A percentile compares a stretch with the other conserved stretches of the same genome.
Conservation (phyloP, 2,113 vertebrate species). For the Phalacrocorax pelagicus region DNA sequence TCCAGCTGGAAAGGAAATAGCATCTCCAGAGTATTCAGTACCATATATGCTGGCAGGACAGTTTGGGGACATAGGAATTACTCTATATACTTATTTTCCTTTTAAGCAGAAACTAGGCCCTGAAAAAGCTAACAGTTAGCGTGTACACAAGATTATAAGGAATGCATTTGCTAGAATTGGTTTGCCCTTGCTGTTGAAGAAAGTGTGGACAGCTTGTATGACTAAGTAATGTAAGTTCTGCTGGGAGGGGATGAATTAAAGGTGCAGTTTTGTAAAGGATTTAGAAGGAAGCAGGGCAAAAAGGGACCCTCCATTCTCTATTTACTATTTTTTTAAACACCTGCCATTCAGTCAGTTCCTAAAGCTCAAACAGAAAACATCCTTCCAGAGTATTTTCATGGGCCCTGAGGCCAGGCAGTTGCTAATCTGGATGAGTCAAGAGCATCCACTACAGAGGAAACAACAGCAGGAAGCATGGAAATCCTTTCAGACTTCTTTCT, state of each 20-base stretch:
- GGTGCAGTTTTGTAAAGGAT: not conserved
- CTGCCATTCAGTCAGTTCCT: not conserved
- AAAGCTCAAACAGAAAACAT: not conserved
- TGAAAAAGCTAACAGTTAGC: not conserved
- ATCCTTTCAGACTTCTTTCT: slow-evolving; percentile 12
- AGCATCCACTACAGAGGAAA: slow-evolving; percentile 5
- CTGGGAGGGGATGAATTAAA: not conserved
- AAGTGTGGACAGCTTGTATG: not conserved
- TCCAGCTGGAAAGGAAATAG: not conserved
- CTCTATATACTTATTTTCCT: not conserved
- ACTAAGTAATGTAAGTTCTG: not conserved
- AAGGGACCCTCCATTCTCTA: not conserved
- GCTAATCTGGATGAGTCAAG: not conserved
- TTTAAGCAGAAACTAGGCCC: not conserved
- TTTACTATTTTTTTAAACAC: not conserved
- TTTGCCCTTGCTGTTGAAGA: not conserved
- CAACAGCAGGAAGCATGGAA: slow-evolving; percentile 30
- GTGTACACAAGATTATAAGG: not conserved
- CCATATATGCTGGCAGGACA: not conserved
- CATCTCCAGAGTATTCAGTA: not conserved
- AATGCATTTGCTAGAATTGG: not conserved
- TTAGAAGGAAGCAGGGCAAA: not conserved
- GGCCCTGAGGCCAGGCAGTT: not conserved
- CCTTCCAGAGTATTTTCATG: not conserved
- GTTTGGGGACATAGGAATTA: not conserved